These are phyloP conservation scores for Trichoplusia ni DNA, from an alignment of 1,140 invertebrate genomes.

Conservation along the genomic window DNA sequence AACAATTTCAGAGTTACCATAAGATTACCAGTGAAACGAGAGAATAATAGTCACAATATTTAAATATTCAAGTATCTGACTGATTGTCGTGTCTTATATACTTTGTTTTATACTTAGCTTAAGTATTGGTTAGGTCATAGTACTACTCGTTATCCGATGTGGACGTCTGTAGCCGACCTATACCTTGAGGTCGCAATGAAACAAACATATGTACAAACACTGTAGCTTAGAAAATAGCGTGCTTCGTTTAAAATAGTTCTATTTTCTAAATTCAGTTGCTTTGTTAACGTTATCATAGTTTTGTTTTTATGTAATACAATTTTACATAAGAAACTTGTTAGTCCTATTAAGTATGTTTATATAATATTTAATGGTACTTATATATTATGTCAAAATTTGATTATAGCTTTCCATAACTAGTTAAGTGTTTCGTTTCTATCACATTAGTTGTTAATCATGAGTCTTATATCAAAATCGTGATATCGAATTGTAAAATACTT, in stretches of 20 bases:
- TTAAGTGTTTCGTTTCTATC: no score
- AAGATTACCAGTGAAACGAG: conserved; percentile 6
- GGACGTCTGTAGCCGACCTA: conserved; percentile 27
- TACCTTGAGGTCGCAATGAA: neutral
- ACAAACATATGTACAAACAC: conserved; percentile 16
- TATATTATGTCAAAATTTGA: no score
- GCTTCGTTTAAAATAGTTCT: conserved; percentile 4
- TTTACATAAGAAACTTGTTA: neutral
- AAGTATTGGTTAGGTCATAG: conserved; percentile 5
- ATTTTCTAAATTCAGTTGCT: conserved; percentile 20
- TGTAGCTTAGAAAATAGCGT: conserved; percentile 24
- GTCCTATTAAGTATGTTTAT: neutral
- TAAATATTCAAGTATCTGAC: conserved; percentile 4
- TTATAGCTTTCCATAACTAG: no score
- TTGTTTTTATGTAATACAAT: no score
- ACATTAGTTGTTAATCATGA: no score
- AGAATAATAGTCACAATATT: conserved; percentile 10
- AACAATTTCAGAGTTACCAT: conserved; percentile 23
- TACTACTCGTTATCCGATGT: conserved; percentile 17
- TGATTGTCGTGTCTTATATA: conserved; percentile 15
- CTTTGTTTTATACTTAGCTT: conserved; percentile 13
- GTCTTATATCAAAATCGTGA: neutral
- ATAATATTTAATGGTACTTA: conserved; percentile 5
- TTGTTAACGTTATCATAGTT: neutral
- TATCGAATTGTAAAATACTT: conserved; percentile 1